Evolutionary conservation across 2,113 vertebrate species (phyloP), one percentile per base, ranked within the genome.

Genomic region (Colossoma macropomum): DNA sequence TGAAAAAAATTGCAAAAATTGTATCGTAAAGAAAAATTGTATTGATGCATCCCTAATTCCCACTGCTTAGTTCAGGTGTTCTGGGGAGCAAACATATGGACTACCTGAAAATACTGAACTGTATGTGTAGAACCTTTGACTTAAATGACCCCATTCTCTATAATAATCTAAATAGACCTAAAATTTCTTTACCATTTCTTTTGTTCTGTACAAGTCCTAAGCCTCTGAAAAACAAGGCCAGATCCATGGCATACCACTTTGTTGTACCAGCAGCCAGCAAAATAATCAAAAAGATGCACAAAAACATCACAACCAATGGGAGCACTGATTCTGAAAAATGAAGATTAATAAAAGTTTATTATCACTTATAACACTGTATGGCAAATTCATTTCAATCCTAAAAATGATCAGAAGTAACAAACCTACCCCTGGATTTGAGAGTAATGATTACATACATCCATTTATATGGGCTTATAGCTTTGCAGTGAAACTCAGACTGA

Each of bases 161-260:
- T 45, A 52, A 19, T 52, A 8, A 2, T 56, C 19, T 23, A 23
- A 6, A 56, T 15, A 23, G 21, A 21, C 6, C 21, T 23, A 1
- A 13, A 2, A 50, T 25, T 74, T 71, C 27, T 79, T 86, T 54
- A 94, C 94, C 94, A 66, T 88, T 72, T 11, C 65, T 83, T 8
- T 15, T 52, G 28, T 27, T 41, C 0, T 30, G n/a, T 1, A 32
- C 54, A 3, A 45, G 80, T 4, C 88, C 7, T 56, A 77, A 88
- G 4, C 60, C 72, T 63, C 93, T 86, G 77, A 89, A 87, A 45
- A 91, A 45, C 10, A 95, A 92, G 25, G 77, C 50, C 3, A 94
- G 78, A 80, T 94, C 93, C 2, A 93, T 79, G 0, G 75, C 77
- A 15, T 91, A 92, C 78, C 34, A 85, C 52, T 89, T 93, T 2